phyloP scores from a whole-genome alignment of 2,888 invertebrate genomes.

The Micoletzkya japonica region DNA sequence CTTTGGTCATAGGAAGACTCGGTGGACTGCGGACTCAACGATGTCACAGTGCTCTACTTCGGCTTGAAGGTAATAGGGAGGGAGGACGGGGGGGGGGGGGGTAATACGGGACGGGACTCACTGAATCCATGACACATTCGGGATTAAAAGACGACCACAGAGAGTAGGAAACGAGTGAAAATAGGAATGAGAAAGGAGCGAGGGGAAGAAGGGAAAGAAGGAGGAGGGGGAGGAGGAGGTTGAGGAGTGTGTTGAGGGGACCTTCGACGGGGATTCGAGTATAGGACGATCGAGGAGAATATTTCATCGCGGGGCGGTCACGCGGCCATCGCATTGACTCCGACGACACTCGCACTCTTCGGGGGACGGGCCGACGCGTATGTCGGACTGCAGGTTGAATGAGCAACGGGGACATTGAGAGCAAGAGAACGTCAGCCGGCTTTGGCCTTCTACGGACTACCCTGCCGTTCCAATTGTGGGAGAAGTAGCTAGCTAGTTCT shows the following conservation, averaged over 20 bases:
- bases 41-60: conserved; percentile 18
- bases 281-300: background rate
- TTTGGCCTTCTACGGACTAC: no score
- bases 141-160: background rate
- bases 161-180: background rate
- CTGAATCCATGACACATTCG: no score
- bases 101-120: no score
- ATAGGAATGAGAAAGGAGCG: no score
- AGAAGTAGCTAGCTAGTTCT: no score
- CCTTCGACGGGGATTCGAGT: conserved; percentile 16
- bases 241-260: conserved; percentile 17
- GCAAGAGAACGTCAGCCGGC: background rate
- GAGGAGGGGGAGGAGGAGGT: background rate
- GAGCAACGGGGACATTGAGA: background rate
- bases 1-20: conserved; percentile 26
- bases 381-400: conserved; percentile 21
- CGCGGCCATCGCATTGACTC: background rate
- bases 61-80: conserved; percentile 6
- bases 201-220: no score
- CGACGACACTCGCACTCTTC: background rate
- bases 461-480: no score
- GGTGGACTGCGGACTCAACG: conserved; percentile 27
- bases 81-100: background rate
- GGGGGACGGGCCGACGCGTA: conserved; percentile 24
- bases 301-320: conserved; percentile 26